Evolutionary conservation across 2,797 vertebrate genomes (phyloP), one percentile per base, ranked within the genome.

Genomic region (Siniperca obscura): DNA sequence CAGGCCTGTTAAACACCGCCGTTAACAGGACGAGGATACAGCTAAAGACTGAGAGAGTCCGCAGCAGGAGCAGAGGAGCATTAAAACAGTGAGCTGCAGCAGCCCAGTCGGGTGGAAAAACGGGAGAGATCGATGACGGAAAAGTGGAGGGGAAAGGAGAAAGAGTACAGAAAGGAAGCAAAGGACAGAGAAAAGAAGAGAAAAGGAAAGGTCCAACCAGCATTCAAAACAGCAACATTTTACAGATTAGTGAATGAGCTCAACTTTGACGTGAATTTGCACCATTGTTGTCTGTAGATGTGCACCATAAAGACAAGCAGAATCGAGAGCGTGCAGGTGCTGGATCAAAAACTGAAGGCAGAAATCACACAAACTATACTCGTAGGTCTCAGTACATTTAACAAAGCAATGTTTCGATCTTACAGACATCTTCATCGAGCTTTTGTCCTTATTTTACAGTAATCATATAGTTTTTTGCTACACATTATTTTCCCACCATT

Each of bases 1-100:
- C 48, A 4, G 72, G 73, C 68, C 48, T 9, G 67, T 78, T 88
- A 86, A 88, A 85, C 52, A 5, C 19, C 0, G 21, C 57, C 3
- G 27, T 72, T 85, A 80, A 82, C 25, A 7, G 38, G 66, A 25
- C 56, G 59, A 36, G 72, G 83, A 48, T 16, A 14, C 34, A 2
- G 38, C 65, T 75, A 25, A 70, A 65, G 57, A 71, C 64, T 0
- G 21, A 42, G 42, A 56, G 10, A 25, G 42, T 27, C 36, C 46
- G 56, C 12, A 13, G 50, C 9, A 3, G 19, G 50, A 46, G 11
- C 14, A 25, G 52, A 19, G 74, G 22, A 17, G 30, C 19, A 17
- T 60, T 69, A 22, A 21, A 64, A 70, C 52, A 13, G 42, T 14
- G 27, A 73, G 55, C 40, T 2, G 4, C 69, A 52, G 76, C 64